A percentile compares a stretch with the other conserved stretches of the same genome.
Conservation (phyloP, 2,888 invertebrate species). For the Cantharis lateralis region DNA sequence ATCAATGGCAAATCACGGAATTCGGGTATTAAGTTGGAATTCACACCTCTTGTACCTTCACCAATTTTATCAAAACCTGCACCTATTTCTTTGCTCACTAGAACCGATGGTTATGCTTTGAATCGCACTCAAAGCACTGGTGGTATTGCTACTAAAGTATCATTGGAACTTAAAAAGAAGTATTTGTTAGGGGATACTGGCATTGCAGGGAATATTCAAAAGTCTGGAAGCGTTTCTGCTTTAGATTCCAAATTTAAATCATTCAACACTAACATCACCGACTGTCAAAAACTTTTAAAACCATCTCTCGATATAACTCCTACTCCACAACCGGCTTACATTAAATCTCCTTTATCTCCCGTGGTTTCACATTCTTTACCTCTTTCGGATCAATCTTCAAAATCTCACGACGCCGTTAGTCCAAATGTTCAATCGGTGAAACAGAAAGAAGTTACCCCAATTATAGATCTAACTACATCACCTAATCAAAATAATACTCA, state of each 20-base stretch:
- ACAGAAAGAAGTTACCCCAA: conserved; percentile 18
- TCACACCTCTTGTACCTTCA: conserved; percentile 52
- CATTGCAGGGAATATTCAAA: conserved; percentile 71
- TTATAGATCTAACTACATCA: conserved; percentile 23
- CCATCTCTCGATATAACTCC: conserved; percentile 73
- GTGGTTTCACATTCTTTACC: conserved; percentile 34
- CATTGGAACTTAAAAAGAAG: conserved; percentile 82
- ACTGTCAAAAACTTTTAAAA: conserved; percentile 84
- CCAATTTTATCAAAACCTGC: conserved; percentile 45
- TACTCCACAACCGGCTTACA: conserved; percentile 55
- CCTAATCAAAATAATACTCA: conserved; percentile 29
- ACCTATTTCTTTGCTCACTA: conserved; percentile 44
- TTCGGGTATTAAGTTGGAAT: conserved; percentile 53
- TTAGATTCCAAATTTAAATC: conserved; percentile 84
- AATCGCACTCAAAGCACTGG: conserved; percentile 85
- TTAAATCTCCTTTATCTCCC: conserved; percentile 52
- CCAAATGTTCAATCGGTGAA: not conserved
- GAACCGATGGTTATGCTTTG: conserved; percentile 75
- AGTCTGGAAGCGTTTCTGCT: conserved; percentile 82
- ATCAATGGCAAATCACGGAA: conserved; percentile 48
- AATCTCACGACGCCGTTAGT: conserved; percentile 12
- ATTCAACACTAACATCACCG: conserved; percentile 83
- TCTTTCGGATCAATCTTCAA: conserved; percentile 9
- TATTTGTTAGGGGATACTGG: conserved; percentile 78
- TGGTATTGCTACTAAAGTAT: conserved; percentile 85